Evolutionary conservation across 2,797 vertebrate genomes (phyloP).

Genomic region (Chiroxiphia lanceolata): DNA sequence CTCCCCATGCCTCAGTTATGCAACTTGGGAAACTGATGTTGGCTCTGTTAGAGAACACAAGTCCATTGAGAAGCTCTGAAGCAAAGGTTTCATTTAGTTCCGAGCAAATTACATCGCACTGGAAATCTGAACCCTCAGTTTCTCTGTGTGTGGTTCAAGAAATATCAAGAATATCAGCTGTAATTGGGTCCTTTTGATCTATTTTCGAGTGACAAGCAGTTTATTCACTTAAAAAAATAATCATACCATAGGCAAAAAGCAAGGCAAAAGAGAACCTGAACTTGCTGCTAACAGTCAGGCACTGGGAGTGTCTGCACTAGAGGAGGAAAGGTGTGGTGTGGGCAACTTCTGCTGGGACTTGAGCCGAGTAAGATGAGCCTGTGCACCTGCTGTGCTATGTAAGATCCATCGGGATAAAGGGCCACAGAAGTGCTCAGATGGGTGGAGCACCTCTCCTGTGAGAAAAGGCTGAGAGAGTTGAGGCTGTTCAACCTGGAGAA

Average conservation of each 20-base stretch:
- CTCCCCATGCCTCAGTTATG: background rate
- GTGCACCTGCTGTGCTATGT: background rate
- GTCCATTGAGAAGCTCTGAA: background rate
- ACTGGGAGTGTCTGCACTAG: background rate
- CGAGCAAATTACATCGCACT: background rate
- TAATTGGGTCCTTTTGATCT: constrained; percentile 19
- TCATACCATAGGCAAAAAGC: background rate
- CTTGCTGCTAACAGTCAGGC: background rate
- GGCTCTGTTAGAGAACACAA: background rate
- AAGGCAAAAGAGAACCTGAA: background rate
- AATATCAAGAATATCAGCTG: background rate
- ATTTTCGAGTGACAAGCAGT: background rate
- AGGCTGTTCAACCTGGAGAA: background rate
- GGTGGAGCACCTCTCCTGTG: background rate
- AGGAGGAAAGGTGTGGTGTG: background rate
- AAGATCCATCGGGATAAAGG: background rate
- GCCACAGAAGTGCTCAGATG: background rate
- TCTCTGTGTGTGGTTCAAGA: background rate
- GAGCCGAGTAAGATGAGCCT: background rate
- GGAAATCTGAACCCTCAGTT: background rate
- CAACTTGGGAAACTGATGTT: background rate
- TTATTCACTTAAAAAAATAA: background rate
- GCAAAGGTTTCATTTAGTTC: constrained; percentile 8
- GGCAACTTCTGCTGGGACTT: background rate
- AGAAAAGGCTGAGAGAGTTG: background rate